These are phyloP conservation scores for Reticulitermes lucifugus DNA, from an alignment of 2,888 invertebrate genomes.

Conservation along the genomic window DNA sequence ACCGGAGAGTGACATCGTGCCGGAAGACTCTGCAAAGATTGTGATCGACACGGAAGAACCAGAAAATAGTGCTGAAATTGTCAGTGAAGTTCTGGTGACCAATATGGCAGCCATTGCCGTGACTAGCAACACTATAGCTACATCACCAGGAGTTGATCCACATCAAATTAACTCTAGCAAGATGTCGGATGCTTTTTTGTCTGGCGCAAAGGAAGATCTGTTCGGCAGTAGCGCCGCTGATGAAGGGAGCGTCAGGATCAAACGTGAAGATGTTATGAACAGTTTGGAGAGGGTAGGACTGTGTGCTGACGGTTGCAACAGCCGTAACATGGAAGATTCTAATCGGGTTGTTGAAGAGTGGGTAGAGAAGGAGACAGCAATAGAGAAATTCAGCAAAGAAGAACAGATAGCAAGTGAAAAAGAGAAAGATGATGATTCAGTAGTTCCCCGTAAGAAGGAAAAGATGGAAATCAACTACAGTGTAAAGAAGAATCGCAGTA, in stretches of 20 bases:
- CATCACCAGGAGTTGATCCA: conserved; percentile 7
- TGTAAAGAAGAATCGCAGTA: conserved; percentile 61
- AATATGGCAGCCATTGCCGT: conserved; percentile 33
- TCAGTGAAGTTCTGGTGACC: conserved; percentile 5
- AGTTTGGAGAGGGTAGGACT: neutral
- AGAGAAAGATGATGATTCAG: conserved; percentile 64
- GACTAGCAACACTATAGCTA: neutral
- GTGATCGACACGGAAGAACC: neutral
- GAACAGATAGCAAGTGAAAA: conserved; percentile 56
- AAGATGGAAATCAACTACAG: conserved; percentile 65
- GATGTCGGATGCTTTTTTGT: conserved; percentile 71
- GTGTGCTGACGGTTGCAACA: neutral
- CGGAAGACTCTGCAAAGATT: conserved; percentile 11
- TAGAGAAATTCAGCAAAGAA: conserved; percentile 55
- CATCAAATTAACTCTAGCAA: conserved; percentile 57
- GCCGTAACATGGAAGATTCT: conserved; percentile 17
- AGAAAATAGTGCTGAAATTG: neutral
- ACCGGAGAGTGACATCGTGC: conserved; percentile 26
- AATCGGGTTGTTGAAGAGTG: conserved; percentile 27
- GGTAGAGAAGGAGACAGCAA: conserved; percentile 1
- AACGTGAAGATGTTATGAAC: conserved; percentile 55
- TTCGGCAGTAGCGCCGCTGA: conserved; percentile 42
- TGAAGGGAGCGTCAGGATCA: conserved; percentile 51
- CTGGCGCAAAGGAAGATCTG: conserved; percentile 70
- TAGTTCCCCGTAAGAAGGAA: conserved; percentile 67